These are phyloP conservation scores for Crossocerus cetratus DNA, from an alignment of 2,888 invertebrate genomes.

Conservation along the genomic window DNA sequence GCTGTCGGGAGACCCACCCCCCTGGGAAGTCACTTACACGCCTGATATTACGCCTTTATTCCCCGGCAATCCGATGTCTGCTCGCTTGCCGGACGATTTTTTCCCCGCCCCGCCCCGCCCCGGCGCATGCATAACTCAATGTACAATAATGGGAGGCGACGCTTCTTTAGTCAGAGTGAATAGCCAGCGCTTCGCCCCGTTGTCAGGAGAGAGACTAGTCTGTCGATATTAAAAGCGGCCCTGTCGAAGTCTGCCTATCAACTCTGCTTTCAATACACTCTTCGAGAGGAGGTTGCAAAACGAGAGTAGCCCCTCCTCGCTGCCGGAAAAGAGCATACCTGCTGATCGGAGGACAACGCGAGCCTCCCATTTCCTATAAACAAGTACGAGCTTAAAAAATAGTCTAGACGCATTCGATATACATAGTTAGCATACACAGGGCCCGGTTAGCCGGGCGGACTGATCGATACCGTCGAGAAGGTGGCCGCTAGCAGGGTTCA, in stretches of 20 bases:
- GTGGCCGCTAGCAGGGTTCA: conserved; percentile 23
- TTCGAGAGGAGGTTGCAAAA: neutral
- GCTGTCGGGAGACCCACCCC: conserved; percentile 32
- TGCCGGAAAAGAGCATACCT: conserved; percentile 24
- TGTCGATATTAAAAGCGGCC: conserved; percentile 12
- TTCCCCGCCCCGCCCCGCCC: no score
- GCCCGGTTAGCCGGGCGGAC: conserved; percentile 19
- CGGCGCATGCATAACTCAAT: no score
- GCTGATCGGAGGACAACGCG: conserved; percentile 25
- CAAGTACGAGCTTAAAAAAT: conserved; percentile 67
- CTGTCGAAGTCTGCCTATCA: neutral
- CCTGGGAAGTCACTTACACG: conserved; percentile 20
- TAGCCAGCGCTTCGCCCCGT: neutral
- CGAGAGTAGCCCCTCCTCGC: neutral
- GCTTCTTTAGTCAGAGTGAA: neutral
- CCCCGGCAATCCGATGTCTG: no score
- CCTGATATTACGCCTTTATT: no score
- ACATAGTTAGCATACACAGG: conserved; percentile 59
- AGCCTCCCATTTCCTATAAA: conserved; percentile 63
- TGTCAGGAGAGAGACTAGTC: conserved; percentile 18
- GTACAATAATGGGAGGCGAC: neutral
- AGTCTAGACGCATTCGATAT: conserved; percentile 68
- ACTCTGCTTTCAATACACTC: neutral
- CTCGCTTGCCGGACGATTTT: no score
- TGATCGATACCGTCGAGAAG: conserved; percentile 58